These are phyloP conservation scores for Brenthis hecate DNA, from an alignment of 2,888 invertebrate species.

Conservation along the genomic window DNA sequence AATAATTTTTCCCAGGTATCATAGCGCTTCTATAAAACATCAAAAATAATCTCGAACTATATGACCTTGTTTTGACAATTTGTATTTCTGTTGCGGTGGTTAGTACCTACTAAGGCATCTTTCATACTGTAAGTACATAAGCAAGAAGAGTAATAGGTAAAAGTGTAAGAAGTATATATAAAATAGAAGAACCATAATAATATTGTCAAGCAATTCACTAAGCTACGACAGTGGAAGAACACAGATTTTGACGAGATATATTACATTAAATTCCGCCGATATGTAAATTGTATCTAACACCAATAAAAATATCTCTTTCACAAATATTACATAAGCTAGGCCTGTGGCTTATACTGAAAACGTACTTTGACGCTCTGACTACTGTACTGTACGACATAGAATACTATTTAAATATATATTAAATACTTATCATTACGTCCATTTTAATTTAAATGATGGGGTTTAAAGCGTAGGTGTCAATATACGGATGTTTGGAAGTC, in stretches of 20 bases:
- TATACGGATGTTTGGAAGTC: neutral
- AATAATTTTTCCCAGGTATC: slow-evolving; percentile 20
- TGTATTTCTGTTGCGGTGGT: neutral
- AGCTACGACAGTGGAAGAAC: slow-evolving; percentile 75
- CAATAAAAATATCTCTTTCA: slow-evolving; percentile 56
- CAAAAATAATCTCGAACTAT: neutral
- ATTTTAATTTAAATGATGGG: neutral
- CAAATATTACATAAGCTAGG: slow-evolving; percentile 42
- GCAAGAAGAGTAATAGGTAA: slow-evolving; percentile 18
- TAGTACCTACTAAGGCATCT: slow-evolving; percentile 12
- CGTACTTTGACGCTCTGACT: slow-evolving; percentile 5
- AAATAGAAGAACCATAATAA: slow-evolving; percentile 53
- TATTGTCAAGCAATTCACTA: slow-evolving; percentile 70
- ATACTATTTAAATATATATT: neutral
- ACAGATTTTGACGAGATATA: slow-evolving; percentile 66
- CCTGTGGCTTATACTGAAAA: slow-evolving; percentile 33
- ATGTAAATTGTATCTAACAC: slow-evolving; percentile 72
- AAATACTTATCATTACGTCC: neutral
- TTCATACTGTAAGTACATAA: slow-evolving; percentile 11
- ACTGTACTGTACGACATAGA: slow-evolving; percentile 5
- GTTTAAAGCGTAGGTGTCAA: neutral
- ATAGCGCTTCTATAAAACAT: slow-evolving; percentile 16
- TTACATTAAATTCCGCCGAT: slow-evolving; percentile 61
- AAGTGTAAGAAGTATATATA: slow-evolving; percentile 24
- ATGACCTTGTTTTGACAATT: neutral